Conservation (phyloP, 2,113 vertebrate species). For the Drymodes brunneopygia region DNA sequence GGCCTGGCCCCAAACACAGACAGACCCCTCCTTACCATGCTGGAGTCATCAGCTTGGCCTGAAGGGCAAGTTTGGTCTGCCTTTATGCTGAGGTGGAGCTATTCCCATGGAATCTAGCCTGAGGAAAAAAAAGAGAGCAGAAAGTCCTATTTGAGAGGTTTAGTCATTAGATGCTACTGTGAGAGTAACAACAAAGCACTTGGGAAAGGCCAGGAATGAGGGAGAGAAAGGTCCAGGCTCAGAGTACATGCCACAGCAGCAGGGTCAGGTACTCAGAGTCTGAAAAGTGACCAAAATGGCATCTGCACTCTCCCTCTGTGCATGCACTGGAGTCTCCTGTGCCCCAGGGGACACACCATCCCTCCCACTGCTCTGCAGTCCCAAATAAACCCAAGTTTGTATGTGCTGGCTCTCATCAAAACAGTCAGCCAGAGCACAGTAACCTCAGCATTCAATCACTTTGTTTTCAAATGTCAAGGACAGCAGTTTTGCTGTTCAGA, state of each 20-base stretch:
- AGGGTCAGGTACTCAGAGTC: background rate
- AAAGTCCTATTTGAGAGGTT: background rate
- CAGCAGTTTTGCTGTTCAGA: background rate
- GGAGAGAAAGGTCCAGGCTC: background rate
- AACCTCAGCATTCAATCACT: background rate
- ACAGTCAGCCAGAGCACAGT: background rate
- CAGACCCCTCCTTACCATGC: background rate
- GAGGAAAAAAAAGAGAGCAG: background rate
- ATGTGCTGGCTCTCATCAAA: background rate
- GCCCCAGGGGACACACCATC: fast-evolving
- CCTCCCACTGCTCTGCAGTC: background rate
- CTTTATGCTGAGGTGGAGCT: background rate
- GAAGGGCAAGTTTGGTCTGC: background rate
- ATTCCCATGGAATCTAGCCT: background rate
- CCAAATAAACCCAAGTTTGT: background rate
- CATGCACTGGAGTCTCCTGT: fast-evolving
- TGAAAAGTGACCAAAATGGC: background rate
- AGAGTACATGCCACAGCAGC: background rate
- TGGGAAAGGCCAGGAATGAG: background rate
- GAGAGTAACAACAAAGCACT: conserved; percentile 9
- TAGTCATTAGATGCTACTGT: background rate
- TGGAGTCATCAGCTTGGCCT: background rate
- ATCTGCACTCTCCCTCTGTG: background rate
- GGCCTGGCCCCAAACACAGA: background rate
- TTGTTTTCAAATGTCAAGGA: background rate